Evolutionary conservation across 2,113 vertebrate genomes (phyloP), one percentile per base, ranked within the genome.

Genomic region (Phaetusa simplex): DNA sequence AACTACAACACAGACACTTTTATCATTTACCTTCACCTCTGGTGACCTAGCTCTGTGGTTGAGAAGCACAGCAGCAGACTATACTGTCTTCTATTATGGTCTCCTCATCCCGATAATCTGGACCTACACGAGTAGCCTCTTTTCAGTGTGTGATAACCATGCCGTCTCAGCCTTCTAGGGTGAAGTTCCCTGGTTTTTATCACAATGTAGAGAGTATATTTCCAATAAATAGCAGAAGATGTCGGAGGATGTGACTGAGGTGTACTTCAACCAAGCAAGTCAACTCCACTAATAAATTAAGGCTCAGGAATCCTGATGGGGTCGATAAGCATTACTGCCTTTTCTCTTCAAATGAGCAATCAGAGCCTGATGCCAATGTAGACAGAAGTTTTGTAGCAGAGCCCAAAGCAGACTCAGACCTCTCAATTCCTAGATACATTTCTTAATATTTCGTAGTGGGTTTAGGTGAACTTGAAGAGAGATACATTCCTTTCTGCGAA

Each of bases 11-110:
- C 71, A 73, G 90, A 17, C 42, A 58, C 40, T 49, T 93, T 53
- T 81, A 74, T 50, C 76, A 18, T 61, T 86, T 61, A 34, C 88
- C 93, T 93, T 93, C 94, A 83, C 93, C 93, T 56, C 94, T 92
- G 72, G 34, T 81, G 94, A 86, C 93, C 88, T 26, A 3, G 32
- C 23, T 71, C 11, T 12, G 50, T 30, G 79, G 52, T 24, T 77
- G 64, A 86, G 79, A 43, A 95, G 66, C 5, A 8, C 0, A 3
- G 67, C 88, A 92, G 62, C 62, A 78, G 42, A 70, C 17, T 69
- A 66, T 22, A 20, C 55, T 13, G 13, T 42, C 80, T 95, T 91
- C 94, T 66, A 1, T 88, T 93, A 50, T 77, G 93, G 88, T 90
- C 47, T 92, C 53, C 50, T 93, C 74, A 20, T 26, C 12, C 16